phyloP scores from a whole-genome alignment of 1,140 invertebrate species.

The Scaptomyza graminum region DNA sequence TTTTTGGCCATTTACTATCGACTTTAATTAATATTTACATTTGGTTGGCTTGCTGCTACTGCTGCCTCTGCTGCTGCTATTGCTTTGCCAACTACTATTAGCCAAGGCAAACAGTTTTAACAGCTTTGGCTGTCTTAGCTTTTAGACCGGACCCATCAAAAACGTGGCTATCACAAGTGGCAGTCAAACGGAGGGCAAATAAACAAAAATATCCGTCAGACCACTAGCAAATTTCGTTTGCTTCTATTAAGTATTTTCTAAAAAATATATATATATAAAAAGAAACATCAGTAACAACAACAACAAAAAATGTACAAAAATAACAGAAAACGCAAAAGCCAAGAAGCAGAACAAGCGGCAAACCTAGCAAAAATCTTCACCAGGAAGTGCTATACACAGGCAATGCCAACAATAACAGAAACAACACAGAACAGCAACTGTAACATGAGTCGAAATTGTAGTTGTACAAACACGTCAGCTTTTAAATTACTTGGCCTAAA shows the following conservation, averaged over 20 bases:
- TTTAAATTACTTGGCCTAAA: slow-evolving; percentile 83
- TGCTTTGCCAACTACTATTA: slow-evolving; percentile 68
- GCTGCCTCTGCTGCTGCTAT: slow-evolving; percentile 9
- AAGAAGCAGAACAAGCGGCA: slow-evolving; percentile 61
- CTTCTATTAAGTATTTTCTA: slow-evolving; percentile 68
- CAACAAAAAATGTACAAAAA: slow-evolving; percentile 29
- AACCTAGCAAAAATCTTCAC: slow-evolving; percentile 72
- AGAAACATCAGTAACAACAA: slow-evolving; percentile 10
- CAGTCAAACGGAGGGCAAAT: slow-evolving; percentile 71
- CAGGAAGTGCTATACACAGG: slow-evolving; percentile 76
- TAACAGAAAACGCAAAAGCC: slow-evolving; percentile 48
- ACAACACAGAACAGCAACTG: slow-evolving; percentile 54
- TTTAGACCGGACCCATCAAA: slow-evolving; percentile 58
- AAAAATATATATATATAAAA: slow-evolving; percentile 44
- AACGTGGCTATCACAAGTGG: slow-evolving; percentile 52
- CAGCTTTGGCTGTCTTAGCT: slow-evolving; percentile 71
- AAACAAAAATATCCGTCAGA: slow-evolving; percentile 70
- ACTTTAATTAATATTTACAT: slow-evolving; percentile 78
- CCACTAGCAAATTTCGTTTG: slow-evolving; percentile 51
- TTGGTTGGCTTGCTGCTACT: slow-evolving; percentile 41
- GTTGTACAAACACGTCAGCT: slow-evolving; percentile 82
- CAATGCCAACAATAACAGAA: slow-evolving; percentile 64
- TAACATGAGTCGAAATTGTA: slow-evolving; percentile 82
- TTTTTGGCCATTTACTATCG: slow-evolving; percentile 76
- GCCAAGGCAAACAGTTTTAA: slow-evolving; percentile 77